Evolutionary conservation across 2,888 invertebrate species (phyloP).

Genomic region (Drosophila rubida): DNA sequence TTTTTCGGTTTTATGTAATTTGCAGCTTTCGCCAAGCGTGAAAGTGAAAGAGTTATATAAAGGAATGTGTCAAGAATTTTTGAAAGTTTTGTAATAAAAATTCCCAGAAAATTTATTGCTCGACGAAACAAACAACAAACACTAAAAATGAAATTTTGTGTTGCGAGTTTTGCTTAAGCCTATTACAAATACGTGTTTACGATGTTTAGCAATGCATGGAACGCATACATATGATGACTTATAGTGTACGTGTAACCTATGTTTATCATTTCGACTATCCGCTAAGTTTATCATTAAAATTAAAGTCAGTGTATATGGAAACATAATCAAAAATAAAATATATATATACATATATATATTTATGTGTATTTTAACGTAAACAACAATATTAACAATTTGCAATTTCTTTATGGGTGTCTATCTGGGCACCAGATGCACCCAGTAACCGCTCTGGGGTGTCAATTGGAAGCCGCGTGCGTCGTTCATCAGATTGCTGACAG

Average conservation of each 20-base stretch:
- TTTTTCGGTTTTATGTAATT: conserved; percentile 64
- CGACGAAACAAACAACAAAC: conserved; percentile 1
- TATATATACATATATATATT: conserved; percentile 35
- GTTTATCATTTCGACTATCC: conserved; percentile 37
- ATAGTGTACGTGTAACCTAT: conserved; percentile 39
- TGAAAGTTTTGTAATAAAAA: conserved; percentile 55
- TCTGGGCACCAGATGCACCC: conserved; percentile 73
- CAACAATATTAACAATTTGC: conserved; percentile 13
- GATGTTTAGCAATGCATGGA: conserved; percentile 9
- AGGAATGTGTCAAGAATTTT: conserved; percentile 55
- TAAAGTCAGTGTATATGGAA: conserved; percentile 67
- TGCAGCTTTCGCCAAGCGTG: conserved; percentile 63
- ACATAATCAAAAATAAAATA: conserved; percentile 76
- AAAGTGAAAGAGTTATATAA: conserved; percentile 69
- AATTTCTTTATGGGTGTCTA: neutral
- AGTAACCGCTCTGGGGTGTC: conserved; percentile 65
- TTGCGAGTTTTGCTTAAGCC: conserved; percentile 36
- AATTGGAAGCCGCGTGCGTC: conserved; percentile 65
- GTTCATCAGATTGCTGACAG: conserved; percentile 62
- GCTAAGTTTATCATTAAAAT: conserved; percentile 49
- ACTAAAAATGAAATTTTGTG: conserved; percentile 8
- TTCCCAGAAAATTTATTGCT: conserved; percentile 30
- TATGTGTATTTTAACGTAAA: conserved; percentile 69
- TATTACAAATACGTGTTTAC: conserved; percentile 3
- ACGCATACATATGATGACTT: conserved; percentile 46